These are phyloP conservation scores for Bubo scandiacus DNA, from an alignment of 2,113 vertebrate species.

Conservation along the genomic window DNA sequence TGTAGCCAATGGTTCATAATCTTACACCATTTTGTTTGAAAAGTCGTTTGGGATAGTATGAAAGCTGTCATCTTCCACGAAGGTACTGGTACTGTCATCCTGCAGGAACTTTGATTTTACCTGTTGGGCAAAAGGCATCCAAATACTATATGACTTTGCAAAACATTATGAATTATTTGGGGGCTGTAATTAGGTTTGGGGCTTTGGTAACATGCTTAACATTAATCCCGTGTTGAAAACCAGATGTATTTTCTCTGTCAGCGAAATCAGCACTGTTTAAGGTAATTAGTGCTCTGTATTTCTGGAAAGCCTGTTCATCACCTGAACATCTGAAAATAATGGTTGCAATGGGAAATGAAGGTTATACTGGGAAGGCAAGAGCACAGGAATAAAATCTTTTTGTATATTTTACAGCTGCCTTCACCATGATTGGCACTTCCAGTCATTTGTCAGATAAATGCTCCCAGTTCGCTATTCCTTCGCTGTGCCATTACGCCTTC, in stretches of 20 bases:
- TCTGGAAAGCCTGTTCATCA: background rate
- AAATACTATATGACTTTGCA: background rate
- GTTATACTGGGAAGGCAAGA: background rate
- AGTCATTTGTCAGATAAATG: conserved; percentile 97
- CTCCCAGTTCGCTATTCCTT: conserved; percentile 97
- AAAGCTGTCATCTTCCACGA: background rate
- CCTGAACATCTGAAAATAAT: background rate
- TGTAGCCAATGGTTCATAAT: background rate
- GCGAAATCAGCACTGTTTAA: background rate
- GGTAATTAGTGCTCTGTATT: background rate
- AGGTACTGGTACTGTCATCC: background rate
- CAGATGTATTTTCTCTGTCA: background rate
- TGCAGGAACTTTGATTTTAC: background rate
- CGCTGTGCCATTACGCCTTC: conserved; percentile 97
- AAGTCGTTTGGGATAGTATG: background rate
- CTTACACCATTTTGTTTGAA: background rate
- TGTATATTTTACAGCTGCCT: conserved; percentile 83
- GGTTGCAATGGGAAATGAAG: background rate
- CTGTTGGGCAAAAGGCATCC: background rate
- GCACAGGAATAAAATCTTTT: background rate
- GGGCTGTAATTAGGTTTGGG: background rate
- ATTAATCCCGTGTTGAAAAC: background rate
- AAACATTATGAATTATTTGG: background rate
- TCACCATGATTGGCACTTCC: conserved; percentile 99
- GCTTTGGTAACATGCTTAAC: background rate